Evolutionary conservation across 2,797 vertebrate genomes (phyloP), one percentile per base, ranked within the genome.

Genomic region (Halcyon smyrnensis): DNA sequence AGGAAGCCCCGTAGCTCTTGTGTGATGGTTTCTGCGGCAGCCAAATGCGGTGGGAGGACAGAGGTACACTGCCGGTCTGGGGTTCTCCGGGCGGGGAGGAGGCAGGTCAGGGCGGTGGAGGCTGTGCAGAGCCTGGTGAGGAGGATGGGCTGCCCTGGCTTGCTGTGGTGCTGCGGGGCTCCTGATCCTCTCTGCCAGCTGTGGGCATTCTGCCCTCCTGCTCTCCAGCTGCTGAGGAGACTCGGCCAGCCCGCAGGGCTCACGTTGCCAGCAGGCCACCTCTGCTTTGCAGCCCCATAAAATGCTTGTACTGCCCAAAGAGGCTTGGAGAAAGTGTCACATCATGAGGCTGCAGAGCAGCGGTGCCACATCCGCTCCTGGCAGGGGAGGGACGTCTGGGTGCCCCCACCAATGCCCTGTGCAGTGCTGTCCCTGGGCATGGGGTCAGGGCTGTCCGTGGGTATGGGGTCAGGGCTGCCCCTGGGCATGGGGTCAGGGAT

Each of bases 11-110:
- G 0, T 45, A n/a, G 85, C 56, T 78, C 77, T 19, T 50, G 36
- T 14, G 1, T 6, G 15, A 46, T 28, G 43, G 25, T 57, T 60
- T 0, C 1, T 7, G 53, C 1, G 1, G 69, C 81, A 76, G 37
- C 30, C 41, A 5, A 37, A 24, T 6, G 48, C 0, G 0, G 48
- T 34, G 65, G 84, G 53, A 82, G 70, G 74, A 57, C 32, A 0
- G 4, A 69, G 4, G 9, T 2, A 1, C 1, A 3, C 60, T 37
- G 73, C 64, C 1, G 1, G 9, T 5, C 3, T 7, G 0, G 2
- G 39, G n/a, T n/a, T 67, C 8, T 3, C 25, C 9, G 57, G 15
- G 45, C 0, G 1, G 34, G 53, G 15, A 54, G 53, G 57, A 23
- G 51, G 53, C 50, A 34, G 51, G 5, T 13, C 10, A 9, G 64